Percentiles rank a stretch among this genome's conserved stretches.
These are phyloP conservation scores for Piprites chloris DNA, from an alignment of 2,113 vertebrate species.

Conservation along the genomic window DNA sequence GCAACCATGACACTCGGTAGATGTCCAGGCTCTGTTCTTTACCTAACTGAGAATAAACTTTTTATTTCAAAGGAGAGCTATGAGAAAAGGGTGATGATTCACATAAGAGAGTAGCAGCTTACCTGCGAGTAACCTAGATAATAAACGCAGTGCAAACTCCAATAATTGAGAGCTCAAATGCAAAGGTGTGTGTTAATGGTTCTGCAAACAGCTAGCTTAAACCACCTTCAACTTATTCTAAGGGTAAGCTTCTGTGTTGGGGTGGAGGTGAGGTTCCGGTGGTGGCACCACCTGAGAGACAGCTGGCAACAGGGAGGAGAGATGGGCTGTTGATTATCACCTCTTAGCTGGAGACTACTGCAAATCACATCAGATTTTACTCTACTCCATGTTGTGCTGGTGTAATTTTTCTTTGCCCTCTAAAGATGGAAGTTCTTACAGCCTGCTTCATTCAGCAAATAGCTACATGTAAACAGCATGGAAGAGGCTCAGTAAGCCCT, in stretches of 20 bases:
- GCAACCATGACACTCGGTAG: neutral
- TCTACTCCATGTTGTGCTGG: neutral
- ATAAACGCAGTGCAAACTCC: neutral
- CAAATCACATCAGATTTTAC: neutral
- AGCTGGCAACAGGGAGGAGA: neutral
- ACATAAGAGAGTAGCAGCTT: neutral
- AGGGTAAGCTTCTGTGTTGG: neutral
- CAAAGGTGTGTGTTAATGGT: neutral
- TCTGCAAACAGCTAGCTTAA: neutral
- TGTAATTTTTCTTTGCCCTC: neutral
- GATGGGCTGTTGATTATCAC: neutral
- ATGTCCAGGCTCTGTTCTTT: neutral
- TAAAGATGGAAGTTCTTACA: neutral
- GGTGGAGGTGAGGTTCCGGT: neutral
- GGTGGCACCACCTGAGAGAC: neutral
- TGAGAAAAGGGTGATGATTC: neutral
- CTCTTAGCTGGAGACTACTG: neutral
- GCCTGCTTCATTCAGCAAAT: neutral
- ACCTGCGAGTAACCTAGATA: neutral
- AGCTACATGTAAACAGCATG: accelerated
- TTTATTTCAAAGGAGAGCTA: neutral
- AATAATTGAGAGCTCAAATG: neutral
- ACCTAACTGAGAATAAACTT: neutral
- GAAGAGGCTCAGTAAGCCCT: neutral
- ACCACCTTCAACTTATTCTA: neutral